Percentiles rank a stretch among this genome's conserved stretches.
These are phyloP conservation scores for Chelonoidis abingdonii DNA, from an alignment of 2,113 vertebrate species.

Conservation along the genomic window DNA sequence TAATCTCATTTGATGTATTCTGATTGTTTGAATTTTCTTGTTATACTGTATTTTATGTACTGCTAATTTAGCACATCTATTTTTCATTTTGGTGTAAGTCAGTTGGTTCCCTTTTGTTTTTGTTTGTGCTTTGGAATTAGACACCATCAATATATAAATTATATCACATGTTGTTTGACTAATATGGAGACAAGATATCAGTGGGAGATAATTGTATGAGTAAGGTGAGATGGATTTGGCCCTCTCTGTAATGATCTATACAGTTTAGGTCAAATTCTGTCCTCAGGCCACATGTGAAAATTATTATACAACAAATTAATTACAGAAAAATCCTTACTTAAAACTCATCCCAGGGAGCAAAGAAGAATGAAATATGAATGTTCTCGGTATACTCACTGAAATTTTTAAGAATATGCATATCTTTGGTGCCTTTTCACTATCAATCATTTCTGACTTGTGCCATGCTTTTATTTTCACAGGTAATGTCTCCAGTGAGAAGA, in stretches of 20 bases:
- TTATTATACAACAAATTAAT: neutral
- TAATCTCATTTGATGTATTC: neutral
- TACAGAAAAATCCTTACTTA: neutral
- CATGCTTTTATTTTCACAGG: constrained; percentile 72
- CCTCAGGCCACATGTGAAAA: neutral
- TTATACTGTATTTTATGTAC: neutral
- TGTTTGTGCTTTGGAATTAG: neutral
- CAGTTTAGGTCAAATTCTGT: neutral
- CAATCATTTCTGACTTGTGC: neutral
- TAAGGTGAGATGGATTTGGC: neutral
- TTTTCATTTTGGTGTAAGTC: neutral
- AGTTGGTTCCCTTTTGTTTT: neutral
- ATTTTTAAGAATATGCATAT: neutral
- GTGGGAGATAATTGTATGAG: neutral
- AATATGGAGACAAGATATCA: neutral
- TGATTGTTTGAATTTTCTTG: neutral
- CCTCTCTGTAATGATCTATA: neutral
- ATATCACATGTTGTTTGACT: neutral
- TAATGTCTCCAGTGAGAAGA: constrained; percentile 77
- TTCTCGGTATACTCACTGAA: neutral
- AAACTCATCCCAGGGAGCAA: neutral
- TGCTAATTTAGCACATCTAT: neutral
- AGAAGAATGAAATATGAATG: neutral
- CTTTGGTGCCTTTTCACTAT: neutral
- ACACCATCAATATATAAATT: neutral